Percentiles rank a stretch among this genome's conserved stretches.
Evolutionary conservation across 2,113 vertebrate species (phyloP).

Genomic region (Grallaria varia): DNA sequence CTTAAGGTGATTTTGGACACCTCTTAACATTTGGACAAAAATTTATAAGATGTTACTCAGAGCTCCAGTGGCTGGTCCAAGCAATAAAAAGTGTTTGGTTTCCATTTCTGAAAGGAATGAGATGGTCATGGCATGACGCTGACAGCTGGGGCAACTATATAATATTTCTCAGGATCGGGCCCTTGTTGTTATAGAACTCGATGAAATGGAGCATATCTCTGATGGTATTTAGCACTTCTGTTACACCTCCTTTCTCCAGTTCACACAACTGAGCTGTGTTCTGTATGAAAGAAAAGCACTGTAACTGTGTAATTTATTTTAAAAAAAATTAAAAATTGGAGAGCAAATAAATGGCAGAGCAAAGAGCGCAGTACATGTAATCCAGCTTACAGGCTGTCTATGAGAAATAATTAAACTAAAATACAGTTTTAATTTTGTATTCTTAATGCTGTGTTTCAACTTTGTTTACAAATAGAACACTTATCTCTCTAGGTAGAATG

Average conservation of each 20-base stretch:
- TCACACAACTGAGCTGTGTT: background rate
- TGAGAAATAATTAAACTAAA: background rate
- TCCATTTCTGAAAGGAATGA: background rate
- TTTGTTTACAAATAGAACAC: background rate
- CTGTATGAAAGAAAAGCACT: background rate
- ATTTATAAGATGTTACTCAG: background rate
- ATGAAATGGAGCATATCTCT: background rate
- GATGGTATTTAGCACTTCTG: background rate
- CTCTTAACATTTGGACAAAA: background rate
- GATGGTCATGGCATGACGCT: background rate
- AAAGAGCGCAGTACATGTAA: background rate
- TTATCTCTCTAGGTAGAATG: background rate
- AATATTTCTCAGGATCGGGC: background rate
- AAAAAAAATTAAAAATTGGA: background rate
- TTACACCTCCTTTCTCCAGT: background rate
- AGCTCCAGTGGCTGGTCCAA: background rate
- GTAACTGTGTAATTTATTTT: background rate
- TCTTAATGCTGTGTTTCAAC: background rate
- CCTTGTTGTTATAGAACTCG: background rate
- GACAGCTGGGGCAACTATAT: background rate
- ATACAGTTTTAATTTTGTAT: background rate
- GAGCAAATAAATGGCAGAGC: background rate
- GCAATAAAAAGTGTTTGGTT: background rate
- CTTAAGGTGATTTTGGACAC: background rate
- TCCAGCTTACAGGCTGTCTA: background rate